A percentile compares a stretch with the other conserved stretches of the same genome.
Evolutionary conservation across 2,888 invertebrate species (phyloP).

Genomic region (Calameuta pallipes): DNA sequence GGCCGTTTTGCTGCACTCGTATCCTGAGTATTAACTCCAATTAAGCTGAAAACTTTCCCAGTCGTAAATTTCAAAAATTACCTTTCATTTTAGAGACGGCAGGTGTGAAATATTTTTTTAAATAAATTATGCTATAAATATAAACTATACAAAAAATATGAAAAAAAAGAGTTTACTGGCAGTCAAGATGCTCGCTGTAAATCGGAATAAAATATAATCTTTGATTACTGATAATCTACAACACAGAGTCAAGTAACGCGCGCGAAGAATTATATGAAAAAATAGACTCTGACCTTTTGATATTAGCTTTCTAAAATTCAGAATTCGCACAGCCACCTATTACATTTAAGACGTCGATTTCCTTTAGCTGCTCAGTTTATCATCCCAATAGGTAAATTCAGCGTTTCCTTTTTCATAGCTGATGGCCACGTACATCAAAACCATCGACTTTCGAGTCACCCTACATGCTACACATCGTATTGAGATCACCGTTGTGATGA

Average conservation of each 20-base stretch:
- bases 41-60: not conserved
- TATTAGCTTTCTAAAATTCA: not conserved
- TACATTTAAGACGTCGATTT: not conserved
- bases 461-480: not conserved
- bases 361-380: not conserved
- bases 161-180: not conserved
- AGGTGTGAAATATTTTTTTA: not conserved
- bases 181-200: not conserved
- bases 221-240: not conserved
- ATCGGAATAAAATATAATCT: not conserved
- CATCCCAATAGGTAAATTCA: not conserved
- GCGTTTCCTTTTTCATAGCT: not conserved
- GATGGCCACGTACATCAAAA: not conserved
- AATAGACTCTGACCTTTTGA: not conserved
- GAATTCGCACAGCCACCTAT: not conserved
- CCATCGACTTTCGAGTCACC: not conserved
- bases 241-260: not conserved
- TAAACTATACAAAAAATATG: too few relatives aligned
- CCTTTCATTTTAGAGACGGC: not conserved
- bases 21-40: not conserved
- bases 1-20: not conserved
- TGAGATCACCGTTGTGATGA: not conserved
- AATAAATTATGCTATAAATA: not conserved
- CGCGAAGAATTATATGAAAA: not conserved
- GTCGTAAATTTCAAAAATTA: not conserved